Evolutionary conservation across 1,140 invertebrate species (phyloP), one percentile per base, ranked within the genome.

Genomic region (Ruditapes philippinarum): DNA sequence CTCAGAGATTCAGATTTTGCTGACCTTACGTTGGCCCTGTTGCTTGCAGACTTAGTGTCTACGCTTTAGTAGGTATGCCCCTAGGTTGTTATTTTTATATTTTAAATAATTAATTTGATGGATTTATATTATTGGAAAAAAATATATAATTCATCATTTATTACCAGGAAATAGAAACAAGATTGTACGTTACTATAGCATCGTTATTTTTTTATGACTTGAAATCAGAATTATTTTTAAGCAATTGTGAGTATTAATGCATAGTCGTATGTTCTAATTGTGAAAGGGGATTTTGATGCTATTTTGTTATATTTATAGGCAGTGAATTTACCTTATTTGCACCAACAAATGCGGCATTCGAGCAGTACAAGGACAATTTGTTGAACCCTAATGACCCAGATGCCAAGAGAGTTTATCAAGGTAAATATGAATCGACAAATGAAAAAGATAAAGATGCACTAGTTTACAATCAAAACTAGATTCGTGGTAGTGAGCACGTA

Each of bases 341-440:
- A 0, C 82, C 82, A 7, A 85, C 49, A 38, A 68, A 85, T 54
- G 65, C 40, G 19, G 82, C 82, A 25, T 85, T 85, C 38, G 68
- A 38, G 22, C 17, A n/a, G 0, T 70, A 85, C 68, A 74, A 70
- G 28, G 38, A 85, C 38, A 73, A 38, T 7, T 28, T 85, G 1
- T 31, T 85, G 1, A 36, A 85, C 68, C 45, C 62, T 19, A 38
- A n/a, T 4, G 1, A 4, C 19, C 82, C 82, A 1, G 31, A 70
- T 31, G 82, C 82, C 38, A 25, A 51, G 17, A 36, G n/a, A 14
- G 25, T 85, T 11, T 85, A 73, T 33, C 65, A 74, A 74, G 82
- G 82, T 85, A 62, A 65, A 40, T 22, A n/a, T 49, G 9, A 40
- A 33, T 33, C 45, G 45, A 49, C 17, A 49, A 49, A 11, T 17